Base-by-base conservation (phyloP, 2,888 invertebrate genomes). In the Selenia dentaria region DNA sequence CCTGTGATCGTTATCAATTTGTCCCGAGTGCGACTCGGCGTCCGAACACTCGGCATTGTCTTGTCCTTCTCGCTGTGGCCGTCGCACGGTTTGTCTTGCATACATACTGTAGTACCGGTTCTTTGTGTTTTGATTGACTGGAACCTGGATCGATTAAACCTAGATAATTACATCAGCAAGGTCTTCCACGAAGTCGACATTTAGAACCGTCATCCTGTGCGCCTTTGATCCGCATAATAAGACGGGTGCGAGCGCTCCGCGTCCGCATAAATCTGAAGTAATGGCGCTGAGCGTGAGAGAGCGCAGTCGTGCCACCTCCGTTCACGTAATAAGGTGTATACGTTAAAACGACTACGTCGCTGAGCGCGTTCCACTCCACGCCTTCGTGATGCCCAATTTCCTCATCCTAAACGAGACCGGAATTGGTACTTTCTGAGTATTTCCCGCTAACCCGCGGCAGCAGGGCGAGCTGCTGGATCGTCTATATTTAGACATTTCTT, bases 201-300 rank as follows among this genome's bases (percentile, higher is more conserved):
- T 84, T 82, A 77, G 81, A 79, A 44, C 54, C 38, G 50, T 56
- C 56, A 44, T 50, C 70, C 75, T 22, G 5, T 8, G 70, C 70
- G 66, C 70, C 81, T 81, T 80, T 79, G 78, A 83, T 82, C 72
- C 72, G 67, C 74, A 73, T 85, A 86, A 87, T 82, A 81, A 84
- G 83, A 79, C 79, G 76, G 72, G 79, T 78, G 82, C 76, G 74
- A 74, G 75, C 61, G 69, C 72, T 33, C 65, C 58, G 73, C 74
- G 76, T 79, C 77, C 74, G 77, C 79, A 84, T 83, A 83, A 83
- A 85, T 80, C 78, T 76, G 61, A 75, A 70, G 79, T 83, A 82
- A 84, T 85, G 75, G 79, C 67, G 73, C 64, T 61, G 72, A 83
- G 75, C 85, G 83, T 86, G 84, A 86, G 83, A 83, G 81, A 83